These are phyloP conservation scores for Egretta garzetta DNA, from an alignment of 2,113 vertebrate species.

Conservation along the genomic window DNA sequence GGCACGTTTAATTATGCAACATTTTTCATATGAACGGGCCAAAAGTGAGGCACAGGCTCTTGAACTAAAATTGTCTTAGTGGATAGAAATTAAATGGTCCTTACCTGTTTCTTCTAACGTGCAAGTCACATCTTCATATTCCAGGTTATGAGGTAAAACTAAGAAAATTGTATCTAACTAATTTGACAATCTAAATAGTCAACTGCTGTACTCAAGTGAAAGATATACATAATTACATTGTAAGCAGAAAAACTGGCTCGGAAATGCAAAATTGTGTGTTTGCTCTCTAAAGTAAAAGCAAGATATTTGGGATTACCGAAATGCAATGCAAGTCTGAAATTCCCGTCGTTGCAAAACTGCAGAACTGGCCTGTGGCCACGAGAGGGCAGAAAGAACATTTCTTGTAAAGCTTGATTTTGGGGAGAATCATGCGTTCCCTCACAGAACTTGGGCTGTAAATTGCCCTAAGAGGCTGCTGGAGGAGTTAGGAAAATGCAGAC, in stretches of 20 bases:
- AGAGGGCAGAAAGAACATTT: conserved; percentile 59
- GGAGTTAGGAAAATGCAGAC: background rate
- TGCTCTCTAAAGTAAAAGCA: background rate
- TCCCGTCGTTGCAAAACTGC: background rate
- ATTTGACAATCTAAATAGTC: background rate
- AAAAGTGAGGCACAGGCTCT: background rate
- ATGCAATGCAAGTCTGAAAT: background rate
- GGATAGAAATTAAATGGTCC: background rate
- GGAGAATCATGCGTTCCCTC: background rate
- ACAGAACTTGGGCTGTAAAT: background rate
- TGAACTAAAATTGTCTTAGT: background rate
- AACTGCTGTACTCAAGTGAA: background rate
- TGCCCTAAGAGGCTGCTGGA: background rate
- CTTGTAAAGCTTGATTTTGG: background rate
- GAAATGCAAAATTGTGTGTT: background rate
- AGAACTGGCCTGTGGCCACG: conserved; percentile 52
- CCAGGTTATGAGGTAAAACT: background rate
- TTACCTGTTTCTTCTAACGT: background rate
- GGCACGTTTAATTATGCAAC: rapidly evolving
- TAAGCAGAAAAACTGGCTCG: background rate
- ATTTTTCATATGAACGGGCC: background rate
- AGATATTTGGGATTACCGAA: background rate
- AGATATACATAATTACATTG: background rate
- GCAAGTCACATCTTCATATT: background rate
- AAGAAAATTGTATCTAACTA: background rate